These are phyloP conservation scores for Paratrypauchen microcephalus DNA, from an alignment of 2,797 vertebrate genomes.

Conservation along the genomic window DNA sequence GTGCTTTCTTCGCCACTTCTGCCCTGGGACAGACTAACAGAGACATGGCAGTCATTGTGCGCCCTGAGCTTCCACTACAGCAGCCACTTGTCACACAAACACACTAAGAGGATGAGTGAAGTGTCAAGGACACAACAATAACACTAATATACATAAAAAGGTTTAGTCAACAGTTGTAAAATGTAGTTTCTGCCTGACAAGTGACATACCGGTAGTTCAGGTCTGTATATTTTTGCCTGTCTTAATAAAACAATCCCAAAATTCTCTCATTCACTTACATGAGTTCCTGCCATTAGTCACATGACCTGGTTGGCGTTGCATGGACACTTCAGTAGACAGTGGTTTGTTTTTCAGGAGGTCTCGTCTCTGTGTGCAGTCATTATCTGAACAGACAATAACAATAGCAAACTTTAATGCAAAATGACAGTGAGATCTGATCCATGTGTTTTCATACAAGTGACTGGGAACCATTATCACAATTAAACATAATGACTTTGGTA, in stretches of 20 bases:
- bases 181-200: too few relatives aligned
- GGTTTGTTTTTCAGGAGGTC: background rate
- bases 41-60: too few relatives aligned
- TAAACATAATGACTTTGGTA: background rate
- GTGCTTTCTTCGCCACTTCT: too few relatives aligned
- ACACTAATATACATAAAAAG: too few relatives aligned
- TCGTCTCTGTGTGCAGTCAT: background rate
- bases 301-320: too few relatives aligned
- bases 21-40: too few relatives aligned
- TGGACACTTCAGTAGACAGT: background rate
- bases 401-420: background rate
- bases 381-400: conserved; percentile 7
- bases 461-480: conserved; percentile 5
- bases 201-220: background rate
- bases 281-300: background rate
- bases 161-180: too few relatives aligned
- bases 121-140: too few relatives aligned
- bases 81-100: too few relatives aligned
- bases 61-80: too few relatives aligned
- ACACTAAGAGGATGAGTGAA: too few relatives aligned
- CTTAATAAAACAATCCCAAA: background rate
- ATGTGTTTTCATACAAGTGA: conserved; percentile 9
- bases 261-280: background rate
- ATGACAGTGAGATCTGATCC: conserved; percentile 1
- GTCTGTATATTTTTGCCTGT: too few relatives aligned